Percentiles rank a stretch among this genome's conserved stretches.
Conservation (phyloP, 2,113 vertebrate species). For the Microtus richardsoni region DNA sequence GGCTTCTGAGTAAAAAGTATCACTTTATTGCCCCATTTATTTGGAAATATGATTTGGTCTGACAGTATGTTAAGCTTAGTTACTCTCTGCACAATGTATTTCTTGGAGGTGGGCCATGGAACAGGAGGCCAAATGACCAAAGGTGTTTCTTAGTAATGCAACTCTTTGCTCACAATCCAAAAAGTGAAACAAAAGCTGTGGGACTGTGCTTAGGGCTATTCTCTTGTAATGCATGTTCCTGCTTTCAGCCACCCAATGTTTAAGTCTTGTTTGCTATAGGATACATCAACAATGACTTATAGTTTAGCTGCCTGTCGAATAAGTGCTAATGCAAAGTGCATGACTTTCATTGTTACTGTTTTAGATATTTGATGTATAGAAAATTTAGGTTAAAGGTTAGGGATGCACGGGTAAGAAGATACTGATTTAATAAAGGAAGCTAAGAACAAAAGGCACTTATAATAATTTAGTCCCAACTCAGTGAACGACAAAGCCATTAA, state of each 20-base stretch:
- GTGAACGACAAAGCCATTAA: conserved; percentile 17
- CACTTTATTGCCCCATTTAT: not conserved
- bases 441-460: conserved; percentile 39
- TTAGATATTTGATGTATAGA: conserved; percentile 23
- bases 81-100: not conserved
- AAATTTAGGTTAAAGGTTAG: not conserved
- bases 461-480: conserved; percentile 38
- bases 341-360: not conserved
- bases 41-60: not conserved
- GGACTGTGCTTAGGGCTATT: not conserved
- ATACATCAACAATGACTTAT: not conserved
- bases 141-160: not conserved
- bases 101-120: not conserved
- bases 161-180: not conserved
- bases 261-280: not conserved
- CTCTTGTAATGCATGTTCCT: not conserved
- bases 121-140: not conserved
- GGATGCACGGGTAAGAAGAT: not conserved
- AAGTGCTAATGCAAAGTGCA: not conserved
- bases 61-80: not conserved
- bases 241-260: not conserved
- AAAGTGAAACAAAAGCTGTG: not conserved
- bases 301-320: not conserved
- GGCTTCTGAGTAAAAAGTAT: not conserved
- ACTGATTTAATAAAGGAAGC: conserved; percentile 29